Evolutionary conservation across 2,113 vertebrate species (phyloP), one percentile per base, ranked within the genome.

Genomic region (Ceuthmochares aereus): DNA sequence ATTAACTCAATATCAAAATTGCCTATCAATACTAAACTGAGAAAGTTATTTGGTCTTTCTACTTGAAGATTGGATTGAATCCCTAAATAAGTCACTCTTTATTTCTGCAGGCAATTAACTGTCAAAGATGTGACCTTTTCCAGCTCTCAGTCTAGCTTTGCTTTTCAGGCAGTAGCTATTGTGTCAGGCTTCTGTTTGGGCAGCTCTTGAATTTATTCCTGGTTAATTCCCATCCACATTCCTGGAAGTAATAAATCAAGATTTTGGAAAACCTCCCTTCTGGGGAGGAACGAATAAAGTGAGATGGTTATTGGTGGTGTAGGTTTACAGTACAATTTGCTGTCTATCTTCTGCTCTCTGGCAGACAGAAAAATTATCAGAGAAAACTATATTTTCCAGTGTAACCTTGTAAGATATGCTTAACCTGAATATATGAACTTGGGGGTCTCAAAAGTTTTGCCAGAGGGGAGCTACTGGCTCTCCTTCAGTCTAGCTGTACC

Each of bases 231-330:
- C 32, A 37, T 94, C 79, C 2, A 3, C 79, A 43, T 84, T 69
- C 73, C 83, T 92, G 92, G 69, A 92, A 78, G 51, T 56, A 76
- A 56, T 95, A 90, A 80, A 86, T 86, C 69, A 81, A 73, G 54
- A 60, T 89, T 89, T 81, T 70, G 68, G 84, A 69, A 87, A 91
- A 60, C 26, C 17, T n/a, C n/a, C n/a, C n/a, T 89, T 84, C 42
- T 49, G 68, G 30, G 49, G 52, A 90, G 45, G 66, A 86, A 55
- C 6, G 54, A 75, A 55, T 93, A 12, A 66, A 84, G 64, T 10
- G 49, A 79, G 52, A 19, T 68, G 37, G 55, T 56, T 91, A 20
- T 55, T 1, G 0, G 27, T 47, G n/a, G 21, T 84, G 47, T 34
- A 67, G 54, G 25, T 67, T 81, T 88, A 40, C 52, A 68, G 3